Conservation (phyloP, 2,888 invertebrate genomes). For the Syrista parreyssii region DNA sequence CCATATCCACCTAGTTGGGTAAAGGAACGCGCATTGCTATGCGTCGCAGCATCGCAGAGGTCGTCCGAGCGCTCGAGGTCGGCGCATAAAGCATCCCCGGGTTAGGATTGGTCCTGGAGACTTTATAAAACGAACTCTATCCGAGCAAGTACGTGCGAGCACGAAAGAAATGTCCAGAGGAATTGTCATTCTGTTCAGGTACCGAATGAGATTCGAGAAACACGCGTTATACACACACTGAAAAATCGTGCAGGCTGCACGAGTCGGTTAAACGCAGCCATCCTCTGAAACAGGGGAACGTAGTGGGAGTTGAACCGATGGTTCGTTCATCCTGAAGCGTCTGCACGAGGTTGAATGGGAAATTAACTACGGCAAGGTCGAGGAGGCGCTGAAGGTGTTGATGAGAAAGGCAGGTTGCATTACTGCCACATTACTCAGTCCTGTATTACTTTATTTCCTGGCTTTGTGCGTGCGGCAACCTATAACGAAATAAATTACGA, state of each 20-base stretch:
- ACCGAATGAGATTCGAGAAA: conserved; percentile 33
- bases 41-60: conserved; percentile 48
- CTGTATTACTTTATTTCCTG: not conserved
- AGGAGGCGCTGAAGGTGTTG: not conserved
- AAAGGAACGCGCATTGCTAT: conserved; percentile 52
- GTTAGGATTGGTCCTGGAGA: conserved; percentile 36
- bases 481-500: not conserved
- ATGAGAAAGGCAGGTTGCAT: not conserved
- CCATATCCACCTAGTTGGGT: not conserved
- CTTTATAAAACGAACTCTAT: conserved; percentile 32
- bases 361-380: not conserved
- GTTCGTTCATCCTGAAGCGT: not conserved
- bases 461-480: not conserved
- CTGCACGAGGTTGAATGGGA: not conserved
- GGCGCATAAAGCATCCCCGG: conserved; percentile 56
- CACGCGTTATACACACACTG: conserved; percentile 27
- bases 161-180: conserved; percentile 45
- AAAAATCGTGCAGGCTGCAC: conserved; percentile 17
- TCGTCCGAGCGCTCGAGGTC: conserved; percentile 51
- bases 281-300: not conserved
- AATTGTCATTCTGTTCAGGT: conserved; percentile 34
- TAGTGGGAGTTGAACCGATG: not conserved
- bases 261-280: not conserved
- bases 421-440: not conserved
- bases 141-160: conserved; percentile 41